phyloP scores from a whole-genome alignment of 2,113 vertebrate genomes.

The Petaurus breviceps region DNA sequence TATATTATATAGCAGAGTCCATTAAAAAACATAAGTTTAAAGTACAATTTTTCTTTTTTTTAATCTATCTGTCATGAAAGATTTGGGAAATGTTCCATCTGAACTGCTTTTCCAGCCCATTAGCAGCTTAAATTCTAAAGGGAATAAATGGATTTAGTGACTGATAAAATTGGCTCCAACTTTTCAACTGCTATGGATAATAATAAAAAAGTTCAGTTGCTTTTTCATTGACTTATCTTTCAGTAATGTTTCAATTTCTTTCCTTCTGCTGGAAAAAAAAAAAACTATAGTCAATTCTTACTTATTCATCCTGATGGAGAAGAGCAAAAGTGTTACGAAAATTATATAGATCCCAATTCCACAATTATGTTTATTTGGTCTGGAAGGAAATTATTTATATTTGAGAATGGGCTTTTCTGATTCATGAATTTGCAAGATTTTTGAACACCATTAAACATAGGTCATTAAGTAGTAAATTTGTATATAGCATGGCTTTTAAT shows the following conservation, averaged over 20 bases:
- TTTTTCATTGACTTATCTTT: background rate
- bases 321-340: background rate
- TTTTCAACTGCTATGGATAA: background rate
- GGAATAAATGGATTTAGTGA: constrained; percentile 13
- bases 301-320: background rate
- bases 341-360: background rate
- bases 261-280: background rate
- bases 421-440: background rate
- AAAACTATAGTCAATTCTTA: background rate
- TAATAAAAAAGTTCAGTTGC: background rate
- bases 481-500: background rate
- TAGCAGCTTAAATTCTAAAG: background rate
- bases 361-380: background rate
- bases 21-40: background rate
- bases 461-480: background rate
- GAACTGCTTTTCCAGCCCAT: background rate
- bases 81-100: background rate
- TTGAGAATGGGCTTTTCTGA: background rate
- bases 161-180: background rate
- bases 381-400: background rate
- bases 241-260: background rate
- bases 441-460: background rate
- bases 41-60: background rate
- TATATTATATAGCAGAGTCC: background rate
- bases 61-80: background rate